Base-by-base conservation (phyloP, 2,797 vertebrate species). In the Pelodytes ibericus region DNA sequence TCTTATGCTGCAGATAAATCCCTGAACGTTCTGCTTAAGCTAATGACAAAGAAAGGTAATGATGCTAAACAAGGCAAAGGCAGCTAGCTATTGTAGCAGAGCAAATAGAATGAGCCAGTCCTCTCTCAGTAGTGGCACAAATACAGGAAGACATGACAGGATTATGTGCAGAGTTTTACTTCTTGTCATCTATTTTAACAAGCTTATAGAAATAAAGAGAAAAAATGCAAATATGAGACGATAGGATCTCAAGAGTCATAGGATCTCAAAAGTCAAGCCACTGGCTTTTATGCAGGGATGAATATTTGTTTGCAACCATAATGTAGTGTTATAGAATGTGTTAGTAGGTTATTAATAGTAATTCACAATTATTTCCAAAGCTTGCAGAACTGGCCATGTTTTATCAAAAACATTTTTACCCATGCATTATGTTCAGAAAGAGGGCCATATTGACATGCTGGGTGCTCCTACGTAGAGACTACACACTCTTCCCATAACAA, bases 11-110 rank as follows among this genome's bases (percentile, higher is more conserved):
- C 70, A 67, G 63, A 79, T 73, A 67, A 62, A 66, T 79, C 76
- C 76, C 70, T 73, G 70, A 62, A 77, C 36, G 39, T 67, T 66
- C 53, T 60, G 75, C 51, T 72, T 66, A 72, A 59, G 57, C 76
- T 79, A 79, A 79, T 79, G 70, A 73, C 70, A 79, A 72, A 72
- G 64, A 62, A 26, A 57, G 70, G 76, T 79, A 79, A 79, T 79
- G 76, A 79, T 73, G 70, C 76, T 73, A 67, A 68, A 67, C 63
- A 62, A 53, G 68, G 53, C 72, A 68, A 41, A 61, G 63, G 70
- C 76, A 79, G 70, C 63, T 73, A 57, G 56, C 70, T 72, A 53
- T 47, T 62, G 56, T 62, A 67, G 44, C 70, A 72, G 9, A 72
- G 70, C 29, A 65, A 79, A 79, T 61, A 36, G 30, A 78, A 78